Conservation (phyloP, 2,888 invertebrate species). For the Caradrina clavipalpis region DNA sequence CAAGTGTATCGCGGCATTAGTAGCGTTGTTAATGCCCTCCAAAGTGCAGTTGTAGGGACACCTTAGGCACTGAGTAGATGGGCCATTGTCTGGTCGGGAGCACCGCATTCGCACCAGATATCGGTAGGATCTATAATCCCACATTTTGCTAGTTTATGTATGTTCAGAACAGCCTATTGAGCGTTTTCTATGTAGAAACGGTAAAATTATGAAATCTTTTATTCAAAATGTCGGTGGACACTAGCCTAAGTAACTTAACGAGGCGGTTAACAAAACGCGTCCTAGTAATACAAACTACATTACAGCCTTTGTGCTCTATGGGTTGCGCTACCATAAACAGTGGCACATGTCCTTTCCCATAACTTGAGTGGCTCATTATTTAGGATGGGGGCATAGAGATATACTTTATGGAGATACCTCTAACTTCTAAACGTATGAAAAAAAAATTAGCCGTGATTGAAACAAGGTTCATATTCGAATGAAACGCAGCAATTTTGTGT, state of each 20-base stretch:
- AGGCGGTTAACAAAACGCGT: conserved; percentile 27
- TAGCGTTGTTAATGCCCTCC: too few relatives aligned
- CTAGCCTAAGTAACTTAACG: conserved; percentile 9
- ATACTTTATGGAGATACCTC: neutral
- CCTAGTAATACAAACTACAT: conserved; percentile 19
- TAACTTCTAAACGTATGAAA: neutral
- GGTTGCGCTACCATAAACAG: conserved; percentile 39
- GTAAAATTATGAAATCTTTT: neutral
- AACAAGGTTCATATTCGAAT: neutral
- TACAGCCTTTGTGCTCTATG: conserved; percentile 10
- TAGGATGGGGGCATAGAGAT: conserved; percentile 12
- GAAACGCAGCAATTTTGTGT: neutral
- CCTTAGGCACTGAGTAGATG: too few relatives aligned
- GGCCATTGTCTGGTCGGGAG: too few relatives aligned
- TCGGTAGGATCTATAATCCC: too few relatives aligned
- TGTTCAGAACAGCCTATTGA: too few relatives aligned
- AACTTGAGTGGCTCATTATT: conserved; percentile 43
- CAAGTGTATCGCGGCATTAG: too few relatives aligned
- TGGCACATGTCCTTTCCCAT: conserved; percentile 55
- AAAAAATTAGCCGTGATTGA: neutral
- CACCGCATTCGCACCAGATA: too few relatives aligned
- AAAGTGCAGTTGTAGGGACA: too few relatives aligned
- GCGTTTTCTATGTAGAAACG: too few relatives aligned
- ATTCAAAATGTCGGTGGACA: neutral
- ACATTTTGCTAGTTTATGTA: too few relatives aligned